Evolutionary conservation across 2,888 invertebrate genomes (phyloP), one percentile per base, ranked within the genome.

Genomic region (Synanthedon tipuliformis): DNA sequence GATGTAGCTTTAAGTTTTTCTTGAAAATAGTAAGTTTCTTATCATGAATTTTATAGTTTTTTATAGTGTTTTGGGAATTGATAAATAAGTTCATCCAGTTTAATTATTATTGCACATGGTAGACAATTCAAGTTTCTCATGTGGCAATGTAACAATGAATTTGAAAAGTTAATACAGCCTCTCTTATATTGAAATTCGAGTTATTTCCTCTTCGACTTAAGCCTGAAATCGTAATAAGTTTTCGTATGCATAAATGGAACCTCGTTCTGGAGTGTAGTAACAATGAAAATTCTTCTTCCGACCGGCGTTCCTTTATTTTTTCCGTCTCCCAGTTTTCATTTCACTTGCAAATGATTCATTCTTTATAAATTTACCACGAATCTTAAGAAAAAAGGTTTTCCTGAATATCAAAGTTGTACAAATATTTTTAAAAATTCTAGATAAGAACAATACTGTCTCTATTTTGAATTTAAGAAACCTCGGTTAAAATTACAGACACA

Each of bases 331-430:
- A 68, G 71, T 69, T 72, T 73, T 75, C 75, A 81, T 83, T 82
- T 80, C 71, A 81, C 79, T 82, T 82, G 82, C 82, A 81, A 83
- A 82, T 81, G 72, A 75, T 73, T 78, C 76, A 75, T 79, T 75
- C 75, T 81, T 76, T 76, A 76, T 78, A 74, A 81, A 81, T 81
- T 80, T 75, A 75, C 74, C 69, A 71, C 69, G 68, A 71, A 65
- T 69, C 64, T 66, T 59, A 62, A 62, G 63, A 65, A 69, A 70
- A 72, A 74, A 69, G 69, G 68, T 72, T 71, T 66, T 61, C 66
- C 68, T 63, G 72, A 73, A 72, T 34, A 34, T 53, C 53, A 58
- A 56, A 78, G 68, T 78, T 70, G 70, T 66, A 71, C 73, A 75
- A 78, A 80, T 75, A 77, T 79, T 79, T 75, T 71, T 64, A 60